These are phyloP conservation scores for Lordiphosa clarofinis DNA, from an alignment of 1,140 invertebrate genomes.

Conservation along the genomic window DNA sequence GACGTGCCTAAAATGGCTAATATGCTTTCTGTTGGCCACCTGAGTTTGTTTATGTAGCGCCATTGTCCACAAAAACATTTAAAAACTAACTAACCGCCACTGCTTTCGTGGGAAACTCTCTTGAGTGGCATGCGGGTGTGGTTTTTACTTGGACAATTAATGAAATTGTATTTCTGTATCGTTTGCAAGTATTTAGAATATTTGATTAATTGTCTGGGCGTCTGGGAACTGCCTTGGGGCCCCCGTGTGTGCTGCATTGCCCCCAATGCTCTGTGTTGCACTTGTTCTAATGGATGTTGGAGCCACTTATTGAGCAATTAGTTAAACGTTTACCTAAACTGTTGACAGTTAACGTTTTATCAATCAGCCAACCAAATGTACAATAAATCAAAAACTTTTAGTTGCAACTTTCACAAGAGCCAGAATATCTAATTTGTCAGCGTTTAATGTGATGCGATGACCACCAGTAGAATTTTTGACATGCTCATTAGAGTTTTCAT, in stretches of 20 bases:
- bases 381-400: slow-evolving; percentile 49
- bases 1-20: slow-evolving; percentile 67
- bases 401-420: slow-evolving; percentile 56
- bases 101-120: slow-evolving; percentile 70
- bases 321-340: slow-evolving; percentile 54
- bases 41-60: slow-evolving; percentile 40
- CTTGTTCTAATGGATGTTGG: slow-evolving; percentile 61
- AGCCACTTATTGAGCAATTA: slow-evolving; percentile 68
- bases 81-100: slow-evolving; percentile 26
- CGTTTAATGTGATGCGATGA: slow-evolving; percentile 4
- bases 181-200: slow-evolving; percentile 44
- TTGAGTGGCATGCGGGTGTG: slow-evolving; percentile 74
- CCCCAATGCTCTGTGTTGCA: slow-evolving; percentile 39
- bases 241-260: slow-evolving; percentile 25
- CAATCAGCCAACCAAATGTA: slow-evolving; percentile 7
- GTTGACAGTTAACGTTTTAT: slow-evolving; percentile 62
- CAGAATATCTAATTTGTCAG: slow-evolving; percentile 60
- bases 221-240: slow-evolving; percentile 45
- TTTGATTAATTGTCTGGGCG: slow-evolving; percentile 45
- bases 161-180: slow-evolving; percentile 55
- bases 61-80: slow-evolving; percentile 15
- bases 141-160: slow-evolving; percentile 71
- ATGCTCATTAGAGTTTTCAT: slow-evolving; percentile 52
- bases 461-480: slow-evolving; percentile 75
- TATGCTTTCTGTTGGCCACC: slow-evolving; percentile 30